Evolutionary conservation across 2,113 vertebrate genomes (phyloP).

Genomic region (Lethenteron reissneri): DNA sequence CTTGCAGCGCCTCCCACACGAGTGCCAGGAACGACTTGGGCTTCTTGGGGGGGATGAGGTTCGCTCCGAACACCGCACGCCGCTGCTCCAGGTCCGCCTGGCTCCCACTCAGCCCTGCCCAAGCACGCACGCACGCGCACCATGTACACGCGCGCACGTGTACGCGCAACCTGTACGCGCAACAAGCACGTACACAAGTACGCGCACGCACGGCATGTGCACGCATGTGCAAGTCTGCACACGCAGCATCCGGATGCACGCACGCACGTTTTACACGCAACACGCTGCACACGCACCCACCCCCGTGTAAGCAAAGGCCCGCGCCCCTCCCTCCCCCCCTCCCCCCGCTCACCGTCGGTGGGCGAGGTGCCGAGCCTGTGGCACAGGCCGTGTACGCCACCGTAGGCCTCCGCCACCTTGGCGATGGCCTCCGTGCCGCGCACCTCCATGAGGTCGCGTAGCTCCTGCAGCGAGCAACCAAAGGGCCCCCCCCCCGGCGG

Average conservation of each 20-base stretch:
- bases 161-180: too few relatives aligned
- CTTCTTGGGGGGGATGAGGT: conserved; percentile 64
- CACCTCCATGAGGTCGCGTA: neutral
- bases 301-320: too few relatives aligned
- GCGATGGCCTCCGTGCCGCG: neutral
- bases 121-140: neutral
- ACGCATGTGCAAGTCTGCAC: too few relatives aligned
- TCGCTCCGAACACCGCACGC: conserved; percentile 38
- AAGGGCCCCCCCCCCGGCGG: neutral
- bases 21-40: conserved; percentile 61
- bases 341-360: conserved; percentile 9
- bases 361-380: neutral
- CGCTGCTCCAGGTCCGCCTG: conserved; percentile 66
- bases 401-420: neutral
- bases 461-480: neutral
- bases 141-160: too few relatives aligned
- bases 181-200: too few relatives aligned
- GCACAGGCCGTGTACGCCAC: neutral
- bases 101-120: conserved; percentile 60
- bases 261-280: too few relatives aligned
- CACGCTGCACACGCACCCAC: too few relatives aligned
- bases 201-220: too few relatives aligned
- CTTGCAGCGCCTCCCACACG: conserved; percentile 65
- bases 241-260: too few relatives aligned
- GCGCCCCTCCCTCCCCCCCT: neutral